Evolutionary conservation across 2,797 vertebrate species (phyloP).

Genomic region (Centroberyx gerrardi): DNA sequence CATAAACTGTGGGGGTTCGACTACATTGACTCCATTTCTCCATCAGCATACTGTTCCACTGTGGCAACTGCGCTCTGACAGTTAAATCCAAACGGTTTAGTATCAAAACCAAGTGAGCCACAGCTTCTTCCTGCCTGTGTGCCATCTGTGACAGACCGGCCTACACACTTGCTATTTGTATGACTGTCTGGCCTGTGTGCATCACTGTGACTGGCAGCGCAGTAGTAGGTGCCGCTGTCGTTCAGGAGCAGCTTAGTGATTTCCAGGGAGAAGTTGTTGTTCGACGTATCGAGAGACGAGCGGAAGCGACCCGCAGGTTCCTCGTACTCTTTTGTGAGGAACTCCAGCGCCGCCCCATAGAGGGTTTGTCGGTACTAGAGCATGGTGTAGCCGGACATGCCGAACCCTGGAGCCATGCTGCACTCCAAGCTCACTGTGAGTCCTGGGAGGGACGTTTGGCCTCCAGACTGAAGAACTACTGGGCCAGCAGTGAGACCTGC

Average conservation of each 20-base stretch:
- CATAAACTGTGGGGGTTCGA: too few species aligned
- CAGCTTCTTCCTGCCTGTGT: conserved; percentile 40
- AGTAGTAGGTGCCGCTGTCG: conserved; percentile 79
- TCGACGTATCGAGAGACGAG: background rate
- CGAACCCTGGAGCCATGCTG: conserved; percentile 48
- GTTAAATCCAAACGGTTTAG: background rate
- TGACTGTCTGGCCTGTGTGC: conserved; percentile 26
- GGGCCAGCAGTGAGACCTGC: conserved; percentile 54
- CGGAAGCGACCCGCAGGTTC: conserved; percentile 1
- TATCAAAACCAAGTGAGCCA: conserved; percentile 40
- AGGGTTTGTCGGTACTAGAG: conserved; percentile 74
- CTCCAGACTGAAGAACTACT: conserved; percentile 53
- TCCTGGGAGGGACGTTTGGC: background rate
- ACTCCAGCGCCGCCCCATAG: conserved; percentile 44
- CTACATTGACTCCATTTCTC: too few species aligned
- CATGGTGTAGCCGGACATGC: conserved; percentile 76
- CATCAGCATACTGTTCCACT: too few species aligned
- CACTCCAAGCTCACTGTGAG: conserved; percentile 56
- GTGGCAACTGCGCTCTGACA: background rate
- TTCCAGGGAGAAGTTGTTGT: conserved; percentile 73
- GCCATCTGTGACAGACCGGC: background rate
- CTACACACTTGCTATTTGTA: conserved; percentile 64
- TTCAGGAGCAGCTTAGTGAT: conserved; percentile 35
- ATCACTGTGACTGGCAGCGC: conserved; percentile 81
- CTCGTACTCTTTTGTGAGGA: conserved; percentile 52